Evolutionary conservation across 2,888 invertebrate genomes (phyloP), one percentile per base, ranked within the genome.

Genomic region (Chaitophorus viminalis): DNA sequence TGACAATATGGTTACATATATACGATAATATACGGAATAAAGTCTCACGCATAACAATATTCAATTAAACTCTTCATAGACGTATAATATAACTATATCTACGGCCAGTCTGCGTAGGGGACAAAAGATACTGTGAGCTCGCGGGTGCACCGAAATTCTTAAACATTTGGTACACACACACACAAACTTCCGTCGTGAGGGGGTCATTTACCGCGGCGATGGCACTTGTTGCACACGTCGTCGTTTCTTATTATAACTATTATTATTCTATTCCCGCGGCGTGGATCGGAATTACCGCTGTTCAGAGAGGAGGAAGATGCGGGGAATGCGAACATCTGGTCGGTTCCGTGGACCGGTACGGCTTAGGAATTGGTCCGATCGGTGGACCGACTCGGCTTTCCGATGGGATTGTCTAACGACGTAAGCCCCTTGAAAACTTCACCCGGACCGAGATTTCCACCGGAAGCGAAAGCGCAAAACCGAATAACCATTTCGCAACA

Each of bases 221-320:
- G 29, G 76, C 76, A 76, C 76, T 39, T 76, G 76, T 76, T 76
- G 76, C 46, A 76, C 52, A n/a, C 52, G 52, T 52, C 46, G 76
- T 46, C 29, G 5, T 9, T 8, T 46, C 5, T 29, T 29, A 46
- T 76, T n/a, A n/a, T n/a, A n/a, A n/a, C n/a, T n/a, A n/a, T n/a
- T 76, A 9, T 39, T 29, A 46, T 8, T 29, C 17, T 76, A 76
- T 76, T n/a, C 14, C 46, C 46, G 46, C 60, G 60, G 60, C 6
- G 60, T 6, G 60, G 60, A 25, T 60, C 60, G 60, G 60, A 46
- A 46, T 46, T 46, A 46, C 46, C 11, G 46, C 46, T 11, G 14
- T 11, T 46, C 46, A 14, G 25, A 2, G 60, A 0, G 68, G 68
- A 29, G 68, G 68, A 11, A 68, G 25, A 9, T 5, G 68, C 0